Evolutionary conservation across 2,888 invertebrate genomes (phyloP), one percentile per base, ranked within the genome.

Genomic region (Cryptocephalus primarius): DNA sequence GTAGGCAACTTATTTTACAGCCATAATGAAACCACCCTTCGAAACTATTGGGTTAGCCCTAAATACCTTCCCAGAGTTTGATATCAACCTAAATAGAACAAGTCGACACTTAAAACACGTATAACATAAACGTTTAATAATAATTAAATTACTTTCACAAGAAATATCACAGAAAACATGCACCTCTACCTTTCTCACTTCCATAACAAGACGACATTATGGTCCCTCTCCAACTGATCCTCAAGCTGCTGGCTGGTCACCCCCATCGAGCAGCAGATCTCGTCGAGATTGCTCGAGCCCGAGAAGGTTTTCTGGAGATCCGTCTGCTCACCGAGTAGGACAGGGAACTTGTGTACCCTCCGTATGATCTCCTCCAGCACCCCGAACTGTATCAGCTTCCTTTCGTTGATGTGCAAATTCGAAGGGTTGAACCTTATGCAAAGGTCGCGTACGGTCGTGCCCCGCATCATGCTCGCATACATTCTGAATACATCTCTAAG

Each of bases 181-280:
- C n/a, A 33, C 14, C 32, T 32, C 13, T 34, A 3, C 12, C 36
- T 33, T 13, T 9, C 13, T 45, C 44, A 90, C 70, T 88, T 86
- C 83, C 86, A 88, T 52, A 91, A 79, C 58, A 89, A 76, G 42
- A 83, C 77, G 47, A 90, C 80, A 69, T 85, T 86, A 32, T 88
- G 80, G 71, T 92, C 91, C 49, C 82, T 80, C 59, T 91, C 91
- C 12, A 92, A 80, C 51, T 87, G 80, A 56, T 86, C 84, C 61
- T 90, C 88, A 44, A 92, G 75, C 50, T 85, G 81, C 39, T 80
- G 79, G 8, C 83, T 75, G 46, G 83, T 83, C 39, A 88, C 75
- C 11, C 84, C 83, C 9, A 87, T 85, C 48, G 84, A 78, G 64
- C 91, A 89, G 69, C 94, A 93, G 59, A 95, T 92, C 69, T 93